Conservation (phyloP, 2,797 vertebrate species). For the Argyrosomus regius region DNA sequence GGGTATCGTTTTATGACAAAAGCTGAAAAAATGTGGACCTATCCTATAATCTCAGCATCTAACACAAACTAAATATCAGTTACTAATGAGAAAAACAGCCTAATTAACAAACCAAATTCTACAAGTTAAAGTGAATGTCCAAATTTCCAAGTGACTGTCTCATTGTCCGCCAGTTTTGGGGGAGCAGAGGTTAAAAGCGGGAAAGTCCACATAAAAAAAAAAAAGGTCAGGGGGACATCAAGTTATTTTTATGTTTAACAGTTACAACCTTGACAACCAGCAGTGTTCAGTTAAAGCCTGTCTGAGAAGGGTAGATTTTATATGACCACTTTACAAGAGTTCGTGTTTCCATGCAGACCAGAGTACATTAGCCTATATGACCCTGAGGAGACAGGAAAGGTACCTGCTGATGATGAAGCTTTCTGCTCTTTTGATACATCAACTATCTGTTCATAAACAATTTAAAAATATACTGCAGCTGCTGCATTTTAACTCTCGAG, state of each 20-base stretch:
- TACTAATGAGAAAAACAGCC: not conserved
- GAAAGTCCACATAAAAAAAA: slow-evolving; percentile 1
- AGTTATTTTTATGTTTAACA: slow-evolving; percentile 5
- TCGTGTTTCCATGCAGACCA: slow-evolving; percentile 24
- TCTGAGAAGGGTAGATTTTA: slow-evolving; percentile 32
- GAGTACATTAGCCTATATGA: slow-evolving; percentile 24
- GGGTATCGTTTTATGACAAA: not conserved
- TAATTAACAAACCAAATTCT: not conserved
- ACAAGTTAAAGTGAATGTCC: not conserved
- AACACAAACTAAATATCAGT: not conserved
- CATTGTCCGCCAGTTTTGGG: not conserved
- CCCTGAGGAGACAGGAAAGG: slow-evolving; percentile 55
- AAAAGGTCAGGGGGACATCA: slow-evolving; percentile 2
- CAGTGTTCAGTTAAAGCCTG: slow-evolving; percentile 3
- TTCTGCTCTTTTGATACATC: slow-evolving; percentile 36
- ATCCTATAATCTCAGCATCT: slow-evolving; percentile 5
- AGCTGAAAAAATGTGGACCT: not conserved
- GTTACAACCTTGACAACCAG: slow-evolving; percentile 4
- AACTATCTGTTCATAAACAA: slow-evolving; percentile 11
- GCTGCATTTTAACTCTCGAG: slow-evolving; percentile 11
- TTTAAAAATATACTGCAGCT: slow-evolving; percentile 22
- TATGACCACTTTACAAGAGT: slow-evolving; percentile 27
- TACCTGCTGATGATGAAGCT: slow-evolving; percentile 32
- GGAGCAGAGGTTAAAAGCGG: slow-evolving; percentile 1
- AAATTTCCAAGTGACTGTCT: not conserved